Base-by-base conservation (phyloP, 2,797 vertebrate species). In the Sebastiscus tertius region DNA sequence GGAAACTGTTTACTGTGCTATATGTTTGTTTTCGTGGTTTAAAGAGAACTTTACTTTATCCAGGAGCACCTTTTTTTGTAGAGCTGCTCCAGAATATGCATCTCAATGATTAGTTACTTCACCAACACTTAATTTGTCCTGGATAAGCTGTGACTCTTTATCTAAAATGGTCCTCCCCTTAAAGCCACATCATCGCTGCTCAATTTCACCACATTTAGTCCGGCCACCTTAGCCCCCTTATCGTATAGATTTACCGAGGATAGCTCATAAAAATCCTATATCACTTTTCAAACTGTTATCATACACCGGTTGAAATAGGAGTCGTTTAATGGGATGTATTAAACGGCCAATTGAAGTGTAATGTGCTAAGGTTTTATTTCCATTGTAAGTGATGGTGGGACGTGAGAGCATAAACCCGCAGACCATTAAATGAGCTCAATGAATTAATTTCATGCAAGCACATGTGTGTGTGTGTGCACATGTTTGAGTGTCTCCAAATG, bases 311-410 rank as follows among this genome's bases (percentile, higher is more conserved):
- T 88, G 85, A 92, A 93, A 93, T 86, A 82, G 87, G 82, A 89
- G 84, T 89, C 81, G 81, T 90, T 93, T 92, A 92, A 93, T 91
- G 87, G 86, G 77, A 80, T 39, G 29, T 88, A 93, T 94, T 94
- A 93, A 92, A 93, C 16, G 90, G 86, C 90, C 94, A 95, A 95
- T 94, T 94, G 90, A 91, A 89, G 92, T 88, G 84, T 92, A 94
- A 94, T 93, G 90, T 90, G 83, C 84, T 82, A 73, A 29, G 82
- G 82, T 92, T 94, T 93, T 92, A 90, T 90, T 88, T 83, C 89
- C 82, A 68, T 90, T 92, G 88, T 89, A 93, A 89, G 89, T 87
- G 89, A 93, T 91, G 89, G 88, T 84, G 86, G 83, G 82, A 90
- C 83, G 81, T 88, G 92, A 92, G 89, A 87, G 77, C 83, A 89